Conservation (phyloP, 2,113 vertebrate genomes). For the Terrapene triunguis region DNA sequence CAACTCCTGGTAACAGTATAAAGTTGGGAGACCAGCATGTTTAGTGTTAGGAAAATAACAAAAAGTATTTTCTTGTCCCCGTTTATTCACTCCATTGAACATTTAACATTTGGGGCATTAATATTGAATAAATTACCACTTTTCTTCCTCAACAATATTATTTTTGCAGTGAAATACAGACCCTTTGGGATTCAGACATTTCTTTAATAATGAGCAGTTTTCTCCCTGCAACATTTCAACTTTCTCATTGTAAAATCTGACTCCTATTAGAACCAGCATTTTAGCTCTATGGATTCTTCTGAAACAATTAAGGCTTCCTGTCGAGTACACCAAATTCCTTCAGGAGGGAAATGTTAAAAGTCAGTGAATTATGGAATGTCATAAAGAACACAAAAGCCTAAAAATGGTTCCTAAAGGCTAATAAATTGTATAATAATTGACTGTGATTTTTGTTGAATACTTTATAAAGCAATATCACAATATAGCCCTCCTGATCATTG, state of each 20-base stretch:
- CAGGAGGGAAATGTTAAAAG: slow-evolving; percentile 60
- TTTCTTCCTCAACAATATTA: slow-evolving; percentile 9
- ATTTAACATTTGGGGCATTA: not conserved
- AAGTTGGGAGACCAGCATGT: not conserved
- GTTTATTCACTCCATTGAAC: not conserved
- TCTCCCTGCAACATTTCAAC: slow-evolving; percentile 60
- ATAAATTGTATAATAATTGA: slow-evolving; percentile 51
- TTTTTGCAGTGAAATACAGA: slow-evolving; percentile 24
- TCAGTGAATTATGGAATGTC: slow-evolving; percentile 53
- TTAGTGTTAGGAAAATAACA: slow-evolving; percentile 1
- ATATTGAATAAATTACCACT: slow-evolving; percentile 10
- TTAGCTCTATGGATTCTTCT: slow-evolving; percentile 36
- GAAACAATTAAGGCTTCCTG: slow-evolving; percentile 66
- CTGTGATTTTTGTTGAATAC: slow-evolving; percentile 45
- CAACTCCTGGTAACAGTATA: not conserved
- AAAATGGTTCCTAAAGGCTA: slow-evolving; percentile 26
- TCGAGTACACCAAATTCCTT: not conserved
- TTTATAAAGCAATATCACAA: not conserved
- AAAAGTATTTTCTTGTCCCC: not conserved
- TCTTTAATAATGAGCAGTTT: slow-evolving; percentile 62
- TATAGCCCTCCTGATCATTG: not conserved
- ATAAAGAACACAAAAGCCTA: slow-evolving; percentile 45
- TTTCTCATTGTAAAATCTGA: slow-evolving; percentile 59
- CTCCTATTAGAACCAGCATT: slow-evolving; percentile 51
- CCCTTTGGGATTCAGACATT: slow-evolving; percentile 35